phyloP scores from a whole-genome alignment of 2,113 vertebrate species.

The Spea bombifrons region DNA sequence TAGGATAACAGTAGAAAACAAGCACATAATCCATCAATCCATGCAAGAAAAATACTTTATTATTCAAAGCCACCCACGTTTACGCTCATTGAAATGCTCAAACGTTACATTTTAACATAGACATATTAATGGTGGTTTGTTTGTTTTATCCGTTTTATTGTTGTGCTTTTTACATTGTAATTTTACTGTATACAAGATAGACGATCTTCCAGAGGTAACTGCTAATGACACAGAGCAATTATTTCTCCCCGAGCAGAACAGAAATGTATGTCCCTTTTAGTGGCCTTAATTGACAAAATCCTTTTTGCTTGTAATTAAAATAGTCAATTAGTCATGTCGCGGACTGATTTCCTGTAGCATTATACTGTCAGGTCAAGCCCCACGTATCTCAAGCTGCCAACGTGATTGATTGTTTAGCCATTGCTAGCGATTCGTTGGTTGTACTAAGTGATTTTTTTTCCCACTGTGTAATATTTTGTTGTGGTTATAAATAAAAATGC shows the following conservation, averaged over 20 bases:
- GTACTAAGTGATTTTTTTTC: background rate
- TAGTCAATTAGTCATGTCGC: constrained; percentile 39
- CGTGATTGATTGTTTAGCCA: constrained; percentile 19
- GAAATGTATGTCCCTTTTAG: constrained; percentile 24
- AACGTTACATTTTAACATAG: background rate
- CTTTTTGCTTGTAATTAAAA: constrained; percentile 28
- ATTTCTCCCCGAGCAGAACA: constrained; percentile 9
- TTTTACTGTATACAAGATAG: background rate
- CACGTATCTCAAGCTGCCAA: background rate
- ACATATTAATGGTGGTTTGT: background rate
- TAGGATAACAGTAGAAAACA: background rate
- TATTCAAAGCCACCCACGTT: background rate
- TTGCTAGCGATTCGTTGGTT: constrained; percentile 4
- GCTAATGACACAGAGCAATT: constrained; percentile 8
- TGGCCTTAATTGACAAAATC: constrained; percentile 28
- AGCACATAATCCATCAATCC: background rate
- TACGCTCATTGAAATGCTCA: background rate
- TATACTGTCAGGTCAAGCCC: constrained; percentile 25
- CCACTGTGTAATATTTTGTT: background rate
- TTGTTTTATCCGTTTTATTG: background rate
- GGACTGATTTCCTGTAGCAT: background rate
- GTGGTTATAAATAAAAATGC: constrained; percentile 15
- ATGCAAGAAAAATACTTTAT: background rate
- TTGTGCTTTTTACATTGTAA: background rate
- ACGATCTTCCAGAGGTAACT: constrained; percentile 3